phyloP scores from a whole-genome alignment of 1,140 invertebrate genomes.

The Drosophila trapezifrons region DNA sequence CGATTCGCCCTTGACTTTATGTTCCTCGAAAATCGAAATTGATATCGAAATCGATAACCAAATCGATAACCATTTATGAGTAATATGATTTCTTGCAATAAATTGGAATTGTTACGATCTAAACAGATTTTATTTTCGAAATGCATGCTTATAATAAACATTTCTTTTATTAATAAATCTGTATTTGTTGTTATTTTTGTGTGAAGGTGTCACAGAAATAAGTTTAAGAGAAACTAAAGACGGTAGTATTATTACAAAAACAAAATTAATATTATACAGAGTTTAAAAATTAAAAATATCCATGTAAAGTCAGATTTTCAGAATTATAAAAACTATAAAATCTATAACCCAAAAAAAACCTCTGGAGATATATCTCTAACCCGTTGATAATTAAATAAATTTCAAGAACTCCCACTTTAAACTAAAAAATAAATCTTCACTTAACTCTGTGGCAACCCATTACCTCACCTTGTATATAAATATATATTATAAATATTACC shows the following conservation, averaged over 20 bases:
- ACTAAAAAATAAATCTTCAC: background rate
- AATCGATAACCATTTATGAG: slow-evolving; percentile 25
- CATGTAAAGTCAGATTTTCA: too few relatives aligned
- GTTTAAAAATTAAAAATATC: too few relatives aligned
- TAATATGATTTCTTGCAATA: slow-evolving; percentile 61
- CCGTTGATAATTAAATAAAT: background rate
- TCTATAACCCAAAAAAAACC: too few relatives aligned
- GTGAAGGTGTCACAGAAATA: too few relatives aligned
- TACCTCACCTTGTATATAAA: slow-evolving; percentile 5
- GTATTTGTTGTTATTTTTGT: background rate
- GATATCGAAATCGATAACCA: slow-evolving; percentile 17
- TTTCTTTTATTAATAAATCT: background rate
- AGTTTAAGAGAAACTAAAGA: too few relatives aligned
- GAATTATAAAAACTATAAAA: too few relatives aligned
- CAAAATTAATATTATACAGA: too few relatives aligned
- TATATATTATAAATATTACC: background rate
- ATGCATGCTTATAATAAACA: slow-evolving; percentile 13
- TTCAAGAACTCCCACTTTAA: background rate
- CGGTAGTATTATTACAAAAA: too few relatives aligned
- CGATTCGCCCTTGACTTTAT: slow-evolving; percentile 81
- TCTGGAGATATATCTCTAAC: too few relatives aligned
- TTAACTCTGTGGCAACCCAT: background rate
- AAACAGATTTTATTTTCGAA: slow-evolving; percentile 17
- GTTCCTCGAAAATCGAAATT: slow-evolving; percentile 31
- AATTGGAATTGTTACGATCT: slow-evolving; percentile 66